Evolutionary conservation across 2,888 invertebrate genomes (phyloP).

Genomic region (Latheticus oryzae): DNA sequence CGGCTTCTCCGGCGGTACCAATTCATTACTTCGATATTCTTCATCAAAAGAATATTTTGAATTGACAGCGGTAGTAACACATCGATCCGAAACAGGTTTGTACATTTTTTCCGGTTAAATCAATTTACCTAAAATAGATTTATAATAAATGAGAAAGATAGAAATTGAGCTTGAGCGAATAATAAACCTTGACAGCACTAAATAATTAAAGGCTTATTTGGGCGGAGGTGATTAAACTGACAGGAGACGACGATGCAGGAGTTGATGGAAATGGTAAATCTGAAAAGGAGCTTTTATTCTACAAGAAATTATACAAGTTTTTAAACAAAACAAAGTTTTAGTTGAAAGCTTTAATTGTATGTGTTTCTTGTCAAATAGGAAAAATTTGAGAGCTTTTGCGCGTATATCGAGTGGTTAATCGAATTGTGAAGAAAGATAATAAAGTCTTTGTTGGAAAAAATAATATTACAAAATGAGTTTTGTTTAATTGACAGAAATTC

Average conservation of each 20-base stretch:
- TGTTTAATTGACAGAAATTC: too few species aligned
- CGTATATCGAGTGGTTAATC: too few species aligned
- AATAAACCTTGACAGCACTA: conserved; percentile 44
- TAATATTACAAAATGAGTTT: too few species aligned
- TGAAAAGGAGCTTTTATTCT: conserved; percentile 3
- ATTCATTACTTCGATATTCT: conserved; percentile 39
- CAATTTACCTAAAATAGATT: conserved; percentile 24
- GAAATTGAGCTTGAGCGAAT: conserved; percentile 8
- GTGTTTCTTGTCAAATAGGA: too few species aligned
- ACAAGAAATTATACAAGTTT: too few species aligned
- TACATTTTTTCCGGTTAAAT: conserved; percentile 56
- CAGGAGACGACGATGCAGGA: conserved; percentile 6
- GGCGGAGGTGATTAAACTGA: conserved; percentile 8
- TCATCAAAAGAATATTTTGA: conserved; percentile 45
- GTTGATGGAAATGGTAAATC: background rate
- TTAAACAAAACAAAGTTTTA: conserved; percentile 5
- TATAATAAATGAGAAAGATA: too few species aligned
- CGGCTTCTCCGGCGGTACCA: conserved; percentile 55
- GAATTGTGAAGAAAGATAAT: too few species aligned
- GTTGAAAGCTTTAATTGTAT: too few species aligned
- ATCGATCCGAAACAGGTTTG: conserved; percentile 61
- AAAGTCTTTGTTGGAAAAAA: too few species aligned
- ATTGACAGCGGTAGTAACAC: conserved; percentile 56
- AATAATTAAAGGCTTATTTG: conserved; percentile 42
- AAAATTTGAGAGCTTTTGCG: conserved; percentile 2